A percentile compares a stretch with the other conserved stretches of the same genome.
Evolutionary conservation across 2,113 vertebrate genomes (phyloP).

Genomic region (Ranitomeya imitator): DNA sequence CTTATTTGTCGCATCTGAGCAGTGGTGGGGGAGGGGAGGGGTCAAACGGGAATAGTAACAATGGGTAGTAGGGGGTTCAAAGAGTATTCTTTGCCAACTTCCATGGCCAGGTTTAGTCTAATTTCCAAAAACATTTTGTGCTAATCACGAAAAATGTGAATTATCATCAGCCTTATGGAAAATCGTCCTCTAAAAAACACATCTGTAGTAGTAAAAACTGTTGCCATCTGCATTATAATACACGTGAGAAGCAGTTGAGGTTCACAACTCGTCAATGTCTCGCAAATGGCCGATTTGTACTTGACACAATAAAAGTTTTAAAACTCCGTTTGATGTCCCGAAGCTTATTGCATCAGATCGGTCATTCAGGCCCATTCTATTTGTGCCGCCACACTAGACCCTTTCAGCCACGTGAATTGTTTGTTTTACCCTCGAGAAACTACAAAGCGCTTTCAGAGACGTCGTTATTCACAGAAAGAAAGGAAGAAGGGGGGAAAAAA

Average conservation of each 20-base stretch:
- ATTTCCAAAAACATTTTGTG: not conserved
- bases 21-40: too few species aligned
- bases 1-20: too few species aligned
- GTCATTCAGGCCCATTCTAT: slow-evolving; percentile 62
- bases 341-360: slow-evolving; percentile 61
- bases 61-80: too few species aligned
- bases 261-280: slow-evolving; percentile 14
- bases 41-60: too few species aligned
- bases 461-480: slow-evolving; percentile 69
- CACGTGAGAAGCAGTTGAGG: slow-evolving; percentile 13
- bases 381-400: slow-evolving; percentile 60
- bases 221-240: slow-evolving; percentile 12
- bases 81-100: too few species aligned
- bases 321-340: slow-evolving; percentile 58
- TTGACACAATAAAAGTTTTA: slow-evolving; percentile 23
- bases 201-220: not conserved
- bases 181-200: not conserved
- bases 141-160: not conserved
- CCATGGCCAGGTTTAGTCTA: not conserved
- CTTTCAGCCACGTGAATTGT: slow-evolving; percentile 70
- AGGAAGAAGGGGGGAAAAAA: slow-evolving; percentile 59
- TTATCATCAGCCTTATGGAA: not conserved
- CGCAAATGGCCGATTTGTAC: slow-evolving; percentile 19
- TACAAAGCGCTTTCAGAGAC: slow-evolving; percentile 63
- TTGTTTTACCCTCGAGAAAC: slow-evolving; percentile 69